phyloP scores from a whole-genome alignment of 2,888 invertebrate genomes.

The Pinctada fucata region DNA sequence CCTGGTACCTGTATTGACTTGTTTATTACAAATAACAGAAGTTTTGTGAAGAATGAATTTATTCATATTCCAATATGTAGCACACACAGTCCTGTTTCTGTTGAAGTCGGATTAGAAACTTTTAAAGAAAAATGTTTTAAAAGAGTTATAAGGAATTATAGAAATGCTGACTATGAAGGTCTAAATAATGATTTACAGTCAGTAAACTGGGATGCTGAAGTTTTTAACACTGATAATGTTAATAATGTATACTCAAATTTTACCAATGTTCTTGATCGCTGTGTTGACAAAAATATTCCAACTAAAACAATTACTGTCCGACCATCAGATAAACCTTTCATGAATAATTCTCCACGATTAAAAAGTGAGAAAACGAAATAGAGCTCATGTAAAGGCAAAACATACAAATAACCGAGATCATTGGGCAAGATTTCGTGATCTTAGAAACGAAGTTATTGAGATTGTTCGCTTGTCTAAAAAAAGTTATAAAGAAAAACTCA shows the following conservation, averaged over 20 bases:
- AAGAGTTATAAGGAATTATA: constrained; percentile 3
- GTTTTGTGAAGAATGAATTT: not conserved
- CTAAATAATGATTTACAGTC: too few species aligned
- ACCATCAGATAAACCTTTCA: not conserved
- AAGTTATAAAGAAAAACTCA: constrained; percentile 8
- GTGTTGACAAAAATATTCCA: not conserved
- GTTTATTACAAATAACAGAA: not conserved
- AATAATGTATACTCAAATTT: constrained; percentile 4
- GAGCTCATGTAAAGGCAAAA: not conserved
- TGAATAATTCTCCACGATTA: not conserved
- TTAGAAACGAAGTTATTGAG: not conserved
- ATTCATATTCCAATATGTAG: constrained; percentile 1
- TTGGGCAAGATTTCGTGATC: not conserved
- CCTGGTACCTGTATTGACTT: constrained; percentile 4
- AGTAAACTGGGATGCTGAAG: constrained; percentile 9
- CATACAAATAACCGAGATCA: not conserved
- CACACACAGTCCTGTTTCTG: not conserved
- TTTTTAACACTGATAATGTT: too few species aligned
- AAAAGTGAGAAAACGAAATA: not conserved
- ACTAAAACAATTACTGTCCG: constrained; percentile 4
- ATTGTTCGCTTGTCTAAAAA: not conserved
- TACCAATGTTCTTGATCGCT: not conserved
- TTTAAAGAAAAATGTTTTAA: not conserved
- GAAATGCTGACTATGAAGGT: not conserved
- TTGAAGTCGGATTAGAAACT: not conserved